phyloP scores from a whole-genome alignment of 2,797 vertebrate species.

The Cottoperca gobio region DNA sequence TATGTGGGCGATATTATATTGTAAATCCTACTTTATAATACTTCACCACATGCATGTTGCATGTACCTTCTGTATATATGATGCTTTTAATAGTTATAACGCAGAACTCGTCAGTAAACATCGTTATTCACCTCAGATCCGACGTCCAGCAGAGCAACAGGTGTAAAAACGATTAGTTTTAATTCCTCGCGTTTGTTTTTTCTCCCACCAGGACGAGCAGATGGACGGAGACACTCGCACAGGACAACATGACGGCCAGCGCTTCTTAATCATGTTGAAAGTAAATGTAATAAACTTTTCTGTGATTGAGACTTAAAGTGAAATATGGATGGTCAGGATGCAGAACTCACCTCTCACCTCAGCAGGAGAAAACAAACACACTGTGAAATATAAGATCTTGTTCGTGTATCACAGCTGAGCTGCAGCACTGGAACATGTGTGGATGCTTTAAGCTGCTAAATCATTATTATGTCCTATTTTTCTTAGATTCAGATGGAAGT shows the following conservation, averaged over 20 bases:
- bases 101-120: not conserved
- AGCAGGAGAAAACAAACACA: constrained; percentile 66
- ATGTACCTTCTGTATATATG: not conserved
- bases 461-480: constrained; percentile 64
- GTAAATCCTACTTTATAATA: not conserved
- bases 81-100: not conserved
- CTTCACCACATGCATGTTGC: no score
- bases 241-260: constrained; percentile 24
- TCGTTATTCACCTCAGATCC: constrained; percentile 17
- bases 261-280: constrained; percentile 15
- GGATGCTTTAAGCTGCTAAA: constrained; percentile 61
- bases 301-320: constrained; percentile 42
- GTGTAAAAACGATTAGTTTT: constrained; percentile 46
- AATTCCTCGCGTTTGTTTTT: constrained; percentile 37
- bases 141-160: constrained; percentile 32
- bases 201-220: constrained; percentile 21
- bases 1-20: not conserved
- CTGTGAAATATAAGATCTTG: constrained; percentile 73
- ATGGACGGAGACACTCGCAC: constrained; percentile 2
- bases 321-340: constrained; percentile 48
- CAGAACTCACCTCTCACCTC: constrained; percentile 44
- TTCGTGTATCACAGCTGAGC: constrained; percentile 26
- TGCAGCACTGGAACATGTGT: constrained; percentile 52
- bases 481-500: constrained; percentile 39
- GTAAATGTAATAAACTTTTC: constrained; percentile 1